Percentiles rank a stretch among this genome's conserved stretches.
Conservation (phyloP, 2,888 invertebrate genomes). For the Polyploca ridens region DNA sequence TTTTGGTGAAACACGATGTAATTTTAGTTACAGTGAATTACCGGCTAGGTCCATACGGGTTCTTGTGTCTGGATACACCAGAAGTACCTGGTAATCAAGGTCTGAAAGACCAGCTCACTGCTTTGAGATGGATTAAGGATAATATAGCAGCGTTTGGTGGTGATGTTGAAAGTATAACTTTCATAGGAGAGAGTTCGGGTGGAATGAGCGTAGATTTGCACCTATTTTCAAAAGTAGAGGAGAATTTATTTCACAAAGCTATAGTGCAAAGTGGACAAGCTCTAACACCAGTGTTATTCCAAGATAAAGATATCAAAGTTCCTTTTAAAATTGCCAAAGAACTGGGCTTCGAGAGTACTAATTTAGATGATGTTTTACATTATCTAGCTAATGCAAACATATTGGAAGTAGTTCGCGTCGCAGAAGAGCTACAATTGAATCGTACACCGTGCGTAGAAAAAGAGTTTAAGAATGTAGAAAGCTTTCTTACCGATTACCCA, state of each 20-base stretch:
- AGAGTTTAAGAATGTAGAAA: slow-evolving; percentile 15
- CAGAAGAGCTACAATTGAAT: slow-evolving; percentile 20
- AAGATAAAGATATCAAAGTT: slow-evolving; percentile 13
- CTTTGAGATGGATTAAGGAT: slow-evolving; percentile 41
- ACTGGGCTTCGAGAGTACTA: slow-evolving; percentile 20
- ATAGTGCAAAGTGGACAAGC: slow-evolving; percentile 28
- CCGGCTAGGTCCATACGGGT: slow-evolving; percentile 36
- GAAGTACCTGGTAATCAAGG: slow-evolving; percentile 44
- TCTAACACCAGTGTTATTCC: slow-evolving; percentile 10
- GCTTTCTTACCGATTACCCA: slow-evolving; percentile 8
- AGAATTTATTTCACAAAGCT: slow-evolving; percentile 28
- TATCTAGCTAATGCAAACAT: slow-evolving; percentile 21
- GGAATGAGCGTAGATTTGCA: slow-evolving; percentile 30
- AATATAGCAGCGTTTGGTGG: slow-evolving; percentile 48
- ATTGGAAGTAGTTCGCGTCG: slow-evolving; percentile 21
- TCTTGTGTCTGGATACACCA: slow-evolving; percentile 34
- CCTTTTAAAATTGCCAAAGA: slow-evolving; percentile 23
- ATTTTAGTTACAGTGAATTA: slow-evolving; percentile 40
- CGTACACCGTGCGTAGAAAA: slow-evolving; percentile 28
- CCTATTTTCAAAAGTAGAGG: slow-evolving; percentile 21
- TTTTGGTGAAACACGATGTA: slow-evolving; percentile 36
- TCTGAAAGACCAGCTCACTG: slow-evolving; percentile 43
- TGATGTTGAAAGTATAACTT: slow-evolving; percentile 38
- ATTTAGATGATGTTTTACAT: slow-evolving; percentile 21
- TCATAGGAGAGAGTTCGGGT: slow-evolving; percentile 38